Percentiles rank a stretch among this genome's conserved stretches.
Conservation (phyloP, 2,888 invertebrate species). For the Hypercompe scribonia region DNA sequence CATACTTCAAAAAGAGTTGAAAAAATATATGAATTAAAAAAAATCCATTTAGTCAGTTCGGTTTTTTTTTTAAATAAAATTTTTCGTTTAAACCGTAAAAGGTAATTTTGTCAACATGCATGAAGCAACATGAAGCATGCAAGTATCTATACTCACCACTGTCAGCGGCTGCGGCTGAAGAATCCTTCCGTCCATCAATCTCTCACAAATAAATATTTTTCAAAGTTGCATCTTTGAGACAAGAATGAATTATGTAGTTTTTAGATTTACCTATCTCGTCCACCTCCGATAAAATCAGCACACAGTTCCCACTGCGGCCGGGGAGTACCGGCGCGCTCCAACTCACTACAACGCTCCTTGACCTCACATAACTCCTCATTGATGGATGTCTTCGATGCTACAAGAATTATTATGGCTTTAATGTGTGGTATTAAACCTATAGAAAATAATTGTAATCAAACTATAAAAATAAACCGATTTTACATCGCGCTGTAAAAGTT, state of each 20-base stretch:
- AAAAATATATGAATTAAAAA: too few relatives aligned
- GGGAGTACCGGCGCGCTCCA: constrained; percentile 82
- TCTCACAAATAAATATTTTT: background rate
- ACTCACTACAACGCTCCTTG: constrained; percentile 77
- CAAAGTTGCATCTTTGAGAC: background rate
- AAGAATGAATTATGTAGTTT: background rate
- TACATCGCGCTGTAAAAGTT: too few relatives aligned
- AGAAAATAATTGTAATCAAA: background rate
- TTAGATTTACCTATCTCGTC: constrained; percentile 69
- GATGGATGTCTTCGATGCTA: constrained; percentile 66
- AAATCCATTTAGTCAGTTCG: too few relatives aligned
- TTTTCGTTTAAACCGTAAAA: too few relatives aligned
- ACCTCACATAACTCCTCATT: constrained; percentile 76
- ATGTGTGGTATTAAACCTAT: background rate
- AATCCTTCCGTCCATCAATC: background rate
- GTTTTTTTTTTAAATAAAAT: too few relatives aligned
- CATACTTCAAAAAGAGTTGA: too few relatives aligned
- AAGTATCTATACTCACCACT: background rate
- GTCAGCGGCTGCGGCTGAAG: background rate
- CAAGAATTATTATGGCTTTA: background rate
- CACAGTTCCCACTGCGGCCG: constrained; percentile 83
- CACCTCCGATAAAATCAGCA: constrained; percentile 83
- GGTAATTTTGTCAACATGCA: too few relatives aligned
- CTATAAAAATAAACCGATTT: too few relatives aligned
- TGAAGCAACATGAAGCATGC: too few relatives aligned